Evolutionary conservation across 2,113 vertebrate species (phyloP), one percentile per base, ranked within the genome.

Genomic region (Ceyx melanurus): DNA sequence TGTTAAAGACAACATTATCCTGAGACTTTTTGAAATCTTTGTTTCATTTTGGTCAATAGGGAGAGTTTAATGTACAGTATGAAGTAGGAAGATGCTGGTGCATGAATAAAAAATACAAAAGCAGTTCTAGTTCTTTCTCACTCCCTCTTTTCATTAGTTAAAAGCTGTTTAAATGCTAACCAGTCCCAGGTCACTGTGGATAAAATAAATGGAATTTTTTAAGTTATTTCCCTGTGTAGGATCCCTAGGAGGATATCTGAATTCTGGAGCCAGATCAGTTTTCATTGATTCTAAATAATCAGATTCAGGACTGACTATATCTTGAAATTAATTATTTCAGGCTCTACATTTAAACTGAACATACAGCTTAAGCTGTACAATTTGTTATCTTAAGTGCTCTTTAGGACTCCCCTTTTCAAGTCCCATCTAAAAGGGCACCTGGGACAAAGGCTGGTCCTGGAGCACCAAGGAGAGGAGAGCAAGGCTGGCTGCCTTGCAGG

Each of bases 101-200:
- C 74, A 51, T 88, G 78, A 89, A 92, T 92, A 92, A 70, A 91
- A 93, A 82, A 56, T 66, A 64, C 9, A 60, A 93, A 82, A 86
- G 60, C 64, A 67, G 64, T 82, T 85, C 58, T 1, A 60, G 26
- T 77, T 78, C 33, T 68, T 25, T 95, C 56, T 86, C 65, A 20
- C 80, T 89, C 22, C 8, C 15, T 1, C 29, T 33, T 80, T 92
- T 71, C 53, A 62, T 84, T 26, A 71, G 25, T 78, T 77, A 82
- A 80, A 90, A 82, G 26, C 54, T 66, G 12, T 1, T 82, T 87
- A 90, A 79, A 93, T 82, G 64, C 60, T 87, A 51, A 74, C 80
- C 56, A 60, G 26, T 11, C 17, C 17, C 0, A 3, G 21, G 60
- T 92, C 65, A 60, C 64, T 42, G 10, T 23, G 31, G 33, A 73